Evolutionary conservation across 2,797 vertebrate species (phyloP).

Genomic region (Mallotus villosus): DNA sequence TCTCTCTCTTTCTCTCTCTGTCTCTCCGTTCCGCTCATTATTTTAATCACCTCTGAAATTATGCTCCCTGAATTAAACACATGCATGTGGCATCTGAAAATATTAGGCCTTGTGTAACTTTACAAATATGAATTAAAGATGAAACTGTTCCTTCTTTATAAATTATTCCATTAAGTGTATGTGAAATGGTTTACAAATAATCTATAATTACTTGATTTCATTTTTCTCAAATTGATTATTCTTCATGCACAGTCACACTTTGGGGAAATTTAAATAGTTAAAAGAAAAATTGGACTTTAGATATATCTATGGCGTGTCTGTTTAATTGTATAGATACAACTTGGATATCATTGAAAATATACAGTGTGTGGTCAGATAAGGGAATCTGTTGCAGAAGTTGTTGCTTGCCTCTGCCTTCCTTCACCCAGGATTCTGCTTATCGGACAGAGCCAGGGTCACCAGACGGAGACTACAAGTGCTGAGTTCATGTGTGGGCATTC

Average conservation of each 20-base stretch:
- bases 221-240: constrained; percentile 37
- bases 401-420: not conserved
- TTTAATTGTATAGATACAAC: not conserved
- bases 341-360: not conserved
- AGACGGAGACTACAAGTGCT: not conserved
- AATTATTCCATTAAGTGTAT: constrained; percentile 32
- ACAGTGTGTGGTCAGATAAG: not conserved
- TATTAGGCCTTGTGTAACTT: constrained; percentile 39
- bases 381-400: not conserved
- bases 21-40: constrained; percentile 41
- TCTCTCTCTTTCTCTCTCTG: not conserved
- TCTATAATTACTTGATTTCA: constrained; percentile 35
- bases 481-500: constrained; percentile 37
- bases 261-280: not conserved
- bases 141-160: constrained; percentile 33
- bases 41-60: constrained; percentile 56
- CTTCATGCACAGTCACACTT: constrained; percentile 15
- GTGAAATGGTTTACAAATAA: constrained; percentile 44
- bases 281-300: not conserved
- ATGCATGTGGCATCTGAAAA: constrained; percentile 23
- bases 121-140: constrained; percentile 44
- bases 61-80: constrained; percentile 36
- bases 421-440: not conserved
- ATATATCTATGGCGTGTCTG: not conserved
- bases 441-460: not conserved